Base-by-base conservation (phyloP, 2,888 invertebrate genomes). In the Caenorhabditis sulstoni region DNA sequence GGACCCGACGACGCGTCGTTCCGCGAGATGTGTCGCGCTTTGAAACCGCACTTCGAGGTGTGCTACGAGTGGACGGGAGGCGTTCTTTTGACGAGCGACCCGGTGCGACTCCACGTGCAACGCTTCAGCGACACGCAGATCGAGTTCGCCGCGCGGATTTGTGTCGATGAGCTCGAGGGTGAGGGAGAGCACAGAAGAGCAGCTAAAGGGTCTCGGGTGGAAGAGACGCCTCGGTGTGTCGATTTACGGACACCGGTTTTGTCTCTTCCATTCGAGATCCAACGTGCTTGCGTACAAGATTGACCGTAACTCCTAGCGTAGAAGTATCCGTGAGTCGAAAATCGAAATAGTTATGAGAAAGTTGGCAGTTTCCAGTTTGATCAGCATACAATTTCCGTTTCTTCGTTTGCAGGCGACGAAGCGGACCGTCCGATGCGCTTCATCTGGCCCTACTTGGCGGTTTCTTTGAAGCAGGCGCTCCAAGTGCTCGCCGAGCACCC, bases 111-210 rank as follows among this genome's bases (percentile, higher is more conserved):
- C 11, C 83, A 83, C 35, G 77, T 81, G 22, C 81, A 81, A 49
- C 45, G 83, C 37, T 67, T 77, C 47, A 73, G 71, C n/a, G 73
- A 79, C 23, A 81, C 77, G 9, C 58, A 75, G 20, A 83, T 83
- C 58, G 81, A 83, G 50, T 70, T 81, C 47, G 78, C 79, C 1
- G 74, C 78, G 0, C 57, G 83, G 44, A 78, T 83, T 58, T 81
- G 79, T 80, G 81, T 83, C 0, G 83, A 83, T 65, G 83, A 83
- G 47, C 49, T 83, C 64, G 83, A 83, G n/a, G n/a, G n/a, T n/a
- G n/a, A n/a, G n/a, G n/a, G n/a, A n/a, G n/a, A n/a, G n/a, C n/a
- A n/a, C n/a, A n/a, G n/a, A n/a, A n/a, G n/a, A n/a, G n/a, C n/a
- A n/a, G n/a, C n/a, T n/a, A n/a, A n/a, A n/a, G n/a, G n/a, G n/a